Evolutionary conservation across 2,113 vertebrate species (phyloP).

Genomic region (Microtus montanus): DNA sequence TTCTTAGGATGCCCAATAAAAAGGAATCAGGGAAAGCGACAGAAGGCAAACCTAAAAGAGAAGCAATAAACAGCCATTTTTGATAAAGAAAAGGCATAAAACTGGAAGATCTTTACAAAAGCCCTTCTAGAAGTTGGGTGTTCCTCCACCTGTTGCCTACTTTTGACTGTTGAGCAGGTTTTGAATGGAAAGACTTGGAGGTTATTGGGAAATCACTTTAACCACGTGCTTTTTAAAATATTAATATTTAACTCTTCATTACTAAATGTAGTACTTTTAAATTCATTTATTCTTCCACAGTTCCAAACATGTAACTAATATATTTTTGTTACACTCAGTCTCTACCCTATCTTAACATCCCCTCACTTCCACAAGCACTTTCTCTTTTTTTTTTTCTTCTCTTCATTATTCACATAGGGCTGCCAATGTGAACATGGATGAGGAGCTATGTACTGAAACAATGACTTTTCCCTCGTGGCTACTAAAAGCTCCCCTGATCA

Average conservation of each 20-base stretch:
- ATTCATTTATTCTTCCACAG: neutral
- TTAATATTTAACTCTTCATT: neutral
- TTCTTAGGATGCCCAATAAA: constrained; percentile 36
- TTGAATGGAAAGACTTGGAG: neutral
- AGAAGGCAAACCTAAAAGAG: neutral
- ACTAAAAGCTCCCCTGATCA: neutral
- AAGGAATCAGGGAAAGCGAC: neutral
- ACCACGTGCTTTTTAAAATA: neutral
- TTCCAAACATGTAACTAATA: neutral
- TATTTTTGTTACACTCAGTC: neutral
- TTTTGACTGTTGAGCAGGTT: neutral
- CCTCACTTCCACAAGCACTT: neutral
- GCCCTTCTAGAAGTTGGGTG: neutral
- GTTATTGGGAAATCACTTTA: neutral
- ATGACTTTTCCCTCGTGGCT: neutral
- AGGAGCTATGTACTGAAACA: neutral
- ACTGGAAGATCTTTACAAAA: neutral
- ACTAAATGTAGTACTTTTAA: neutral
- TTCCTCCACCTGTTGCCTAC: neutral
- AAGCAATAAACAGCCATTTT: neutral
- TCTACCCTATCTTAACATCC: neutral
- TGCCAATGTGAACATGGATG: neutral
- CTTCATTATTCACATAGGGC: neutral
- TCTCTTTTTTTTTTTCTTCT: neutral
- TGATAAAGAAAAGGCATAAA: neutral